Evolutionary conservation across 1,140 invertebrate genomes (phyloP), one percentile per base, ranked within the genome.

Genomic region (Drosophila elegans): DNA sequence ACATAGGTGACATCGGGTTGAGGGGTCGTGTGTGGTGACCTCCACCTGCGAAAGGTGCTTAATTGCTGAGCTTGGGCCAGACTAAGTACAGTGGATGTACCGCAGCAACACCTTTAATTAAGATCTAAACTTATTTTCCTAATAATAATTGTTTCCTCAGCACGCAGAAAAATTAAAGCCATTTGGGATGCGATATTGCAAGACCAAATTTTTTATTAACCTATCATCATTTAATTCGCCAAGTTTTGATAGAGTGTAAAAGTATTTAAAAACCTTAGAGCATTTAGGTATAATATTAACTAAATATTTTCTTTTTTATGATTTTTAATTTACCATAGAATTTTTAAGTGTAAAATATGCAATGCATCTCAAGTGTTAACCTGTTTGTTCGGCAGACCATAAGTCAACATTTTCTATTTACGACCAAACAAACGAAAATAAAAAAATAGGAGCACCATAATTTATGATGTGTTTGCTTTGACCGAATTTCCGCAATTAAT

Each of bases 1-100:
- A 53, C 61, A 44, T 68, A 42, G 61, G 49, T 63, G 64, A 34
- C 39, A 32, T 6, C 10, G 60, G 63, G 51, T 49, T 27, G 46
- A 32, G 21, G 25, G 64, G 12, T 29, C 42, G 42, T 51, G 27
- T 54, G 39, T 59, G 46, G 54, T 71, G 53, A 52, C 56, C 63
- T 32, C 56, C 42, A 46, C n/a, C 55, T 61, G 12, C 57, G 42
- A 29, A 53, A 61, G 60, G 62, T 63, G 81, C 81, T 77, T 86
- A 86, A 84, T 84, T 84, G 78, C 74, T 68, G 42, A 41, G 77
- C 75, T 52, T 44, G 62, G 44, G 71, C 34, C 55, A 53, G 39
- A 52, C 3, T 16, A 16, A 38, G 29, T 41, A 62, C 48, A 74
- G 34, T 36, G 49, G 16, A 10, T 46, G 29, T 39, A 9, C 10